Percentiles rank a stretch among this genome's conserved stretches.
Evolutionary conservation across 2,113 vertebrate species (phyloP).

Genomic region (Bucco capensis): DNA sequence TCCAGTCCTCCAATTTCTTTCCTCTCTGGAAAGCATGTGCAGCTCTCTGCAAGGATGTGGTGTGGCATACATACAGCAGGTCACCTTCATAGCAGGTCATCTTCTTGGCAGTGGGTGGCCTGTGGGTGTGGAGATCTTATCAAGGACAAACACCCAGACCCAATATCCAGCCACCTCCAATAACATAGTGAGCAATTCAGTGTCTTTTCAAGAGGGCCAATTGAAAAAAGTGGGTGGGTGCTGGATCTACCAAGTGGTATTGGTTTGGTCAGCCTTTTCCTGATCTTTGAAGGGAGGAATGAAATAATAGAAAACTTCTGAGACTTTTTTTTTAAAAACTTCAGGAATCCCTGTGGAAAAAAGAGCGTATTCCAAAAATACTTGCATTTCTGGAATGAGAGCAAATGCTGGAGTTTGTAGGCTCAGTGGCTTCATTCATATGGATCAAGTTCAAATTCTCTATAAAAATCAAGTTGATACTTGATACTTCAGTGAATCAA

Average conservation of each 20-base stretch:
- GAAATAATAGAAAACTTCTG: neutral
- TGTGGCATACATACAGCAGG: rapidly evolving
- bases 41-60: neutral
- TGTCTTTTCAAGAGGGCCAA: neutral
- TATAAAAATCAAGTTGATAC: too few species aligned
- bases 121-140: neutral
- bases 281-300: neutral
- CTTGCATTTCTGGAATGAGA: neutral
- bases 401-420: neutral
- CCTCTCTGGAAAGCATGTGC: neutral
- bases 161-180: neutral
- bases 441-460: neutral
- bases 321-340: neutral
- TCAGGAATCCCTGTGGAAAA: neutral
- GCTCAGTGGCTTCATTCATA: neutral
- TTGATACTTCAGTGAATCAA: neutral
- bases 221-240: neutral
- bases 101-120: neutral
- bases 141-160: neutral
- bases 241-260: neutral
- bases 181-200: neutral
- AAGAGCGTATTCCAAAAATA: neutral
- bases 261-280: neutral
- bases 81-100: neutral
- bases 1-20: neutral